Conservation (phyloP, 2,113 vertebrate species). For the Tyto alba region DNA sequence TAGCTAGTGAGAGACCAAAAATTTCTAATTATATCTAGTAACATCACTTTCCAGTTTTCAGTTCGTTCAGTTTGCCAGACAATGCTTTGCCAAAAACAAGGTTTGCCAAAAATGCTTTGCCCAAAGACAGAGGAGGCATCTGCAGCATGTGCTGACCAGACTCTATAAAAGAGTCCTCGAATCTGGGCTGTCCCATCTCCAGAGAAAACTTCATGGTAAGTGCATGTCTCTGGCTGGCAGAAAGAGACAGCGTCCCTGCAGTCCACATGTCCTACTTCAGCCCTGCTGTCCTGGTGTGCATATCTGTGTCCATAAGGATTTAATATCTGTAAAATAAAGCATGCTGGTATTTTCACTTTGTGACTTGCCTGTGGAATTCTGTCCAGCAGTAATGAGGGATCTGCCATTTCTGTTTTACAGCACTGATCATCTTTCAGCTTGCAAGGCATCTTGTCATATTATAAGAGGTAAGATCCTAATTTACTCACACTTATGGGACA, state of each 20-base stretch:
- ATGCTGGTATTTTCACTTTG: background rate
- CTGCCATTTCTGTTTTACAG: slow-evolving; percentile 19
- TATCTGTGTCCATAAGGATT: background rate
- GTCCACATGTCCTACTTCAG: background rate
- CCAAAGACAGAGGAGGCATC: slow-evolving; percentile 63
- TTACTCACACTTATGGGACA: background rate
- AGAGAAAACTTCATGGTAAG: slow-evolving; percentile 41
- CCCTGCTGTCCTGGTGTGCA: background rate
- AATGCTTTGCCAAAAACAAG: slow-evolving; percentile 70
- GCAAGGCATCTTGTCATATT: slow-evolving; percentile 36
- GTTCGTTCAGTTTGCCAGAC: slow-evolving; percentile 68
- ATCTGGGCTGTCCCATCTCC: background rate
- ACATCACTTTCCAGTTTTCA: slow-evolving; percentile 41
- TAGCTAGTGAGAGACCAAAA: slow-evolving; percentile 39
- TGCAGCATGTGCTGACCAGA: slow-evolving; percentile 36
- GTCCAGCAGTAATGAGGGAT: background rate
- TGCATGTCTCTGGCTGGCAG: background rate
- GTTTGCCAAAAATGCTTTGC: slow-evolving; percentile 66
- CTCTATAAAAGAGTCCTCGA: slow-evolving; percentile 32
- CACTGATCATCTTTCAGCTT: background rate
- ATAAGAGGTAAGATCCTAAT: slow-evolving; percentile 66
- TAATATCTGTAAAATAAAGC: background rate
- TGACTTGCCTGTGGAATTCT: background rate
- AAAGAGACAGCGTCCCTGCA: background rate
- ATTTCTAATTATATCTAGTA: slow-evolving; percentile 61